A percentile compares a stretch with the other conserved stretches of the same genome.
Evolutionary conservation across 2,888 invertebrate species (phyloP).

Genomic region (Heliconius charithonia): DNA sequence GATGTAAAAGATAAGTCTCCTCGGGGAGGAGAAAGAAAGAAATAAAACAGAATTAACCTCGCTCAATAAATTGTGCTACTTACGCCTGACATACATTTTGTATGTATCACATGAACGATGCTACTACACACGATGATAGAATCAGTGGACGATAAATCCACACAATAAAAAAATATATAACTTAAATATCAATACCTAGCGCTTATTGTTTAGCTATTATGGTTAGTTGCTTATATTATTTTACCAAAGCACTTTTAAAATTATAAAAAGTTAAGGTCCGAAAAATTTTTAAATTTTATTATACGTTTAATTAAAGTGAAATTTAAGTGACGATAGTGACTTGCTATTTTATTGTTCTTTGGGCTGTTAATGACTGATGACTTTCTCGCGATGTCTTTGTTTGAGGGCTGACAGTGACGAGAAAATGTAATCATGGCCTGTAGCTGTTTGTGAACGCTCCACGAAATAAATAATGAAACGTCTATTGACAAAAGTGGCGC

Average conservation of each 20-base stretch:
- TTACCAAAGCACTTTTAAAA: neutral
- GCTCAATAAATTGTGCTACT: conserved; percentile 31
- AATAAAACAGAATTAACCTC: conserved; percentile 33
- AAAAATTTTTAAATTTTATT: neutral
- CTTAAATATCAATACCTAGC: neutral
- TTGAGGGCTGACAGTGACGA: conserved; percentile 72
- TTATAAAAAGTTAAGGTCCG: neutral
- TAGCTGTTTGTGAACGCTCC: conserved; percentile 48
- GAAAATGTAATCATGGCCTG: conserved; percentile 77
- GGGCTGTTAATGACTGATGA: conserved; percentile 80
- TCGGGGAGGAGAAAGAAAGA: conserved; percentile 1
- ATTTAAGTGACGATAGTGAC: conserved; percentile 78
- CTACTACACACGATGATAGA: neutral
- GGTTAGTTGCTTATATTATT: neutral
- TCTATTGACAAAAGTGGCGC: conserved; percentile 46
- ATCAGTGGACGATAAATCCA: neutral
- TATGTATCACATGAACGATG: conserved; percentile 2
- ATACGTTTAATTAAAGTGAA: conserved; percentile 66
- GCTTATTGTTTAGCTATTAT: too few relatives aligned
- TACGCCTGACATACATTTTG: conserved; percentile 20
- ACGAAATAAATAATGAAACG: conserved; percentile 52
- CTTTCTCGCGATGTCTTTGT: conserved; percentile 78
- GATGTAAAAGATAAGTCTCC: conserved; percentile 9
- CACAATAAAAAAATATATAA: neutral
- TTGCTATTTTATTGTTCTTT: conserved; percentile 76